Percentiles rank a stretch among this genome's conserved stretches.
These are phyloP conservation scores for Agonum fuliginosum DNA, from an alignment of 2,888 invertebrate species.

Conservation along the genomic window DNA sequence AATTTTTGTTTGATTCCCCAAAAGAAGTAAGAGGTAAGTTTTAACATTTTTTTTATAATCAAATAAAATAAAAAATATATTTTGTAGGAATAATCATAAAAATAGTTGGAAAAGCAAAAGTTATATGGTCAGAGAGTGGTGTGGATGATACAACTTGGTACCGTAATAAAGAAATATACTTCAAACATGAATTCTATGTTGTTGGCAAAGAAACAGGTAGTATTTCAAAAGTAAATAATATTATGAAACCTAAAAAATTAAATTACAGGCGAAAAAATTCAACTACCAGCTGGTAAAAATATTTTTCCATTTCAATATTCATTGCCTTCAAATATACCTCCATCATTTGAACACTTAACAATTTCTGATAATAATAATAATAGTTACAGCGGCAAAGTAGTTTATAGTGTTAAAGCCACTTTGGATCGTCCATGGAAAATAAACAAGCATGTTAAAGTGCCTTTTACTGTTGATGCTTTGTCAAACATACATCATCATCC, in stretches of 20 bases:
- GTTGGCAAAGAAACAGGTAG: too few species aligned
- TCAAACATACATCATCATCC: constrained; percentile 1
- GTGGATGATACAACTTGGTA: too few species aligned
- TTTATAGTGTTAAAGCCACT: constrained; percentile 70
- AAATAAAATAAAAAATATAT: too few species aligned
- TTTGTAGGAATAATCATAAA: too few species aligned
- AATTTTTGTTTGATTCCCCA: background rate
- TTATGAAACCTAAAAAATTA: too few species aligned
- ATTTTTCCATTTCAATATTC: constrained; percentile 70
- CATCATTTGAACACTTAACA: constrained; percentile 66
- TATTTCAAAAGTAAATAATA: too few species aligned
- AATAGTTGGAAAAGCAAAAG: too few species aligned
- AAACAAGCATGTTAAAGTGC: constrained; percentile 68
- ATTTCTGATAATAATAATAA: constrained; percentile 63
- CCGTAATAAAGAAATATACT: background rate
- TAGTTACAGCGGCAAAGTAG: constrained; percentile 68
- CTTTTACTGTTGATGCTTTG: constrained; percentile 68
- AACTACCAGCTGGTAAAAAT: constrained; percentile 66
- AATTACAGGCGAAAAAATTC: too few species aligned
- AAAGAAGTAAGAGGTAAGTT: background rate
- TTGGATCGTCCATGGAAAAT: constrained; percentile 71
- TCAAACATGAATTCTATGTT: background rate
- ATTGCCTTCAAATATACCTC: constrained; percentile 68
- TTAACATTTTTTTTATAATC: too few species aligned
- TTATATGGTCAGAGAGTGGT: too few species aligned